A percentile compares a stretch with the other conserved stretches of the same genome.
phyloP scores from a whole-genome alignment of 2,888 invertebrate genomes.

The Artemia sinica region DNA sequence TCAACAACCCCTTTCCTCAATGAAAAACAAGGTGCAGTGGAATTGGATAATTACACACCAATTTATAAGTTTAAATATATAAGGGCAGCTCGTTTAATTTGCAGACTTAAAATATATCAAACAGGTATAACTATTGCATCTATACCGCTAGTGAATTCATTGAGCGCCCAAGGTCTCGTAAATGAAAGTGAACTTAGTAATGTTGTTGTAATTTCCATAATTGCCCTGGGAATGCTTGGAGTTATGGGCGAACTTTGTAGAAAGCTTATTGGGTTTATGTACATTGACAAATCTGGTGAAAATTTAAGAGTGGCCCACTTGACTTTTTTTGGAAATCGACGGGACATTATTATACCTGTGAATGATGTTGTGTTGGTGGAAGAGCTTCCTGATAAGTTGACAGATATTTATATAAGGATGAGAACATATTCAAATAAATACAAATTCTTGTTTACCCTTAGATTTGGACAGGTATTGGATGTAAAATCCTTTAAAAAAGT shows the following conservation, averaged over 20 bases:
- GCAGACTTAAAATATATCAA: slow-evolving; percentile 3
- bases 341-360: neutral
- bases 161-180: neutral
- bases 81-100: neutral
- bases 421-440: neutral
- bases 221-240: neutral
- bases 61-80: neutral
- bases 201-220: neutral
- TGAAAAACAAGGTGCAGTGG: neutral
- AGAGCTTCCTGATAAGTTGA: slow-evolving; percentile 2
- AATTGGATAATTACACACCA: neutral
- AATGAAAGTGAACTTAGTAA: neutral
- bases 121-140: neutral
- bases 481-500: neutral
- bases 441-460: neutral
- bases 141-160: neutral
- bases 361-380: neutral
- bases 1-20: neutral
- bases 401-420: slow-evolving; percentile 1
- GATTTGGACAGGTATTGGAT: neutral
- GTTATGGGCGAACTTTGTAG: neutral
- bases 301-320: slow-evolving; percentile 9
- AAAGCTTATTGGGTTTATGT: neutral
- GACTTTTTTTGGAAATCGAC: neutral
- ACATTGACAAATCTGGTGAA: slow-evolving; percentile 1